Conservation (phyloP, 1,140 invertebrate genomes). For the Bombus haemorrhoidalis region DNA sequence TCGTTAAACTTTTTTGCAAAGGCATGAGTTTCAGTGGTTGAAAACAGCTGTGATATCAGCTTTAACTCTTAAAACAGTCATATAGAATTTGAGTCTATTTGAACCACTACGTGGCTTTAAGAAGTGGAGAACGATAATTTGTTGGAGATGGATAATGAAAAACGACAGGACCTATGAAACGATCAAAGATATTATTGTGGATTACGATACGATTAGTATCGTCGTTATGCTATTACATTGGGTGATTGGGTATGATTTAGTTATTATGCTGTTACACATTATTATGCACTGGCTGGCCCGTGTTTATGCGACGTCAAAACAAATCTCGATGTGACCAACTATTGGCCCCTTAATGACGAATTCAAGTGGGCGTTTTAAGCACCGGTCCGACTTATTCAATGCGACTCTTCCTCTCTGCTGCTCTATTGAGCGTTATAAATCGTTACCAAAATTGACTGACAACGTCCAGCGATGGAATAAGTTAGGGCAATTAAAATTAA, state of each 20-base stretch:
- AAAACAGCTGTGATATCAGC: too few relatives aligned
- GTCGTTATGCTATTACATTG: conserved; percentile 20
- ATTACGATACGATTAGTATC: conserved; percentile 48
- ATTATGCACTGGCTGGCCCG: neutral
- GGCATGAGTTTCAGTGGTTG: too few relatives aligned
- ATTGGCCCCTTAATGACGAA: conserved; percentile 49
- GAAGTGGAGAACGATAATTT: neutral
- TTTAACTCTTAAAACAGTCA: too few relatives aligned
- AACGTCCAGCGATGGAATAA: neutral
- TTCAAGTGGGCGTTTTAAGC: neutral
- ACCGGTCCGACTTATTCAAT: neutral
- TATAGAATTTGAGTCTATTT: too few relatives aligned
- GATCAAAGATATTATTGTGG: conserved; percentile 28
- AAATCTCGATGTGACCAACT: conserved; percentile 49
- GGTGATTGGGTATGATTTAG: conserved; percentile 10
- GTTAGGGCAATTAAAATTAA: conserved; percentile 21
- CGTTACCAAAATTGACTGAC: conserved; percentile 16
- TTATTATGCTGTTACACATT: conserved; percentile 42
- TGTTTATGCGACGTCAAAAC: conserved; percentile 33
- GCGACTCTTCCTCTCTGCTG: neutral
- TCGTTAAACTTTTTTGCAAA: too few relatives aligned
- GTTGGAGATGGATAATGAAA: too few relatives aligned
- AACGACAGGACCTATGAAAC: neutral
- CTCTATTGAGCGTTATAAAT: conserved; percentile 2
- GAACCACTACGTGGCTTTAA: too few relatives aligned